Conservation (phyloP, 2,113 vertebrate genomes). For the Passer domesticus region DNA sequence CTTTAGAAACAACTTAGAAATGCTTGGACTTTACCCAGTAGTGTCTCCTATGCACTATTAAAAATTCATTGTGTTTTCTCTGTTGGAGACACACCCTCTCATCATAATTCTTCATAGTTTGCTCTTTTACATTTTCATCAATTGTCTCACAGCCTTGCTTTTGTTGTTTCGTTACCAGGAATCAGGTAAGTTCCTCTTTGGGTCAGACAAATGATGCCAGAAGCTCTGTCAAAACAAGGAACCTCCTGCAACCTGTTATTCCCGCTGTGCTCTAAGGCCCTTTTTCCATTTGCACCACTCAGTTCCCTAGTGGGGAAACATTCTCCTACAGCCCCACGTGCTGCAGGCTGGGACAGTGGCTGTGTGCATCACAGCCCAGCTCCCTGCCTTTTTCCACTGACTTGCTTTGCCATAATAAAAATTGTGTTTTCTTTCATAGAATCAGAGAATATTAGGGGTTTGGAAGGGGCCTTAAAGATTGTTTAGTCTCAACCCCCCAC, state of each 20-base stretch:
- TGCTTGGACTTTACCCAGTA: neutral
- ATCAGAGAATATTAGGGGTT: neutral
- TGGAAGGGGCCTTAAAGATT: neutral
- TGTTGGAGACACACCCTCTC: neutral
- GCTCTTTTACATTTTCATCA: neutral
- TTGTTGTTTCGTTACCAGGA: neutral
- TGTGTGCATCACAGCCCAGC: fast-evolving
- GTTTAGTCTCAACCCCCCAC: fast-evolving
- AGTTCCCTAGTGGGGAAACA: neutral
- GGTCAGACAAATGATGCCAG: neutral
- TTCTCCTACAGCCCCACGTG: fast-evolving
- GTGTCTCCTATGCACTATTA: neutral
- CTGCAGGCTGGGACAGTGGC: neutral
- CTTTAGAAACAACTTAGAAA: neutral
- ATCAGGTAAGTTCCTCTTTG: neutral
- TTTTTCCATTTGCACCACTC: neutral
- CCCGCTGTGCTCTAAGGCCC: neutral
- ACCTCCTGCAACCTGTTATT: neutral
- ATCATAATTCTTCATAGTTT: neutral
- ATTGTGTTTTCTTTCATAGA: neutral
- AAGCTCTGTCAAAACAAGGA: neutral
- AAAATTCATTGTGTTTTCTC: neutral
- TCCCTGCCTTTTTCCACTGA: neutral
- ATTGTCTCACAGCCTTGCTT: neutral
- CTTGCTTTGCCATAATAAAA: fast-evolving